These are phyloP conservation scores for Gymnoscopelus braueri DNA, from an alignment of 2,797 vertebrate species.

Conservation along the genomic window DNA sequence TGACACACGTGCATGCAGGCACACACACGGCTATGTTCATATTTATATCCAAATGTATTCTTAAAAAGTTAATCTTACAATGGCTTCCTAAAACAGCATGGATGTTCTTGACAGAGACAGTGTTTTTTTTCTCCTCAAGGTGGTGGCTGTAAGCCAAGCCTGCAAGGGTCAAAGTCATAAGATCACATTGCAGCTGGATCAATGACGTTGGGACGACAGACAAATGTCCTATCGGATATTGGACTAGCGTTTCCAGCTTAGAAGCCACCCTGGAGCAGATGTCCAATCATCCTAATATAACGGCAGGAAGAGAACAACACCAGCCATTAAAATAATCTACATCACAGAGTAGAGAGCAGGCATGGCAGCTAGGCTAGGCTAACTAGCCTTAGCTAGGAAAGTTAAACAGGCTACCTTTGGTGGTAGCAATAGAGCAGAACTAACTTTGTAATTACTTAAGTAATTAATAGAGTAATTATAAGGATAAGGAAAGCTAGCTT, in stretches of 20 bases:
- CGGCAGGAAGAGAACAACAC: conserved; percentile 72
- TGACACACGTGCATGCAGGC: neutral
- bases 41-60: neutral
- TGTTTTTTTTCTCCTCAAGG: neutral
- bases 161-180: conserved; percentile 73
- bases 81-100: too few relatives aligned
- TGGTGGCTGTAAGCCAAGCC: conserved; percentile 65
- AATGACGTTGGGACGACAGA: conserved; percentile 26
- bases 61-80: neutral
- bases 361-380: conserved; percentile 12
- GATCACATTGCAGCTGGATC: conserved; percentile 4
- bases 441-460: too few relatives aligned
- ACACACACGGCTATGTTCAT: conserved; percentile 55
- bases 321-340: conserved; percentile 70
- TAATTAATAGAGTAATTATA: too few relatives aligned
- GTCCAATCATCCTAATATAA: conserved; percentile 78
- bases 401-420: conserved; percentile 39
- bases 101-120: too few relatives aligned
- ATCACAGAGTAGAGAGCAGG: conserved; percentile 54
- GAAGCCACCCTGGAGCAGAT: conserved; percentile 64
- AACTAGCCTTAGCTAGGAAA: conserved; percentile 17
- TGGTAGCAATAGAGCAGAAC: conserved; percentile 4
- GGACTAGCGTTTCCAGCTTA: conserved; percentile 63
- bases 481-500: too few relatives aligned
- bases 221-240: conserved; percentile 59